phyloP scores from a whole-genome alignment of 1,140 invertebrate genomes.

The Drosophila dunni region DNA sequence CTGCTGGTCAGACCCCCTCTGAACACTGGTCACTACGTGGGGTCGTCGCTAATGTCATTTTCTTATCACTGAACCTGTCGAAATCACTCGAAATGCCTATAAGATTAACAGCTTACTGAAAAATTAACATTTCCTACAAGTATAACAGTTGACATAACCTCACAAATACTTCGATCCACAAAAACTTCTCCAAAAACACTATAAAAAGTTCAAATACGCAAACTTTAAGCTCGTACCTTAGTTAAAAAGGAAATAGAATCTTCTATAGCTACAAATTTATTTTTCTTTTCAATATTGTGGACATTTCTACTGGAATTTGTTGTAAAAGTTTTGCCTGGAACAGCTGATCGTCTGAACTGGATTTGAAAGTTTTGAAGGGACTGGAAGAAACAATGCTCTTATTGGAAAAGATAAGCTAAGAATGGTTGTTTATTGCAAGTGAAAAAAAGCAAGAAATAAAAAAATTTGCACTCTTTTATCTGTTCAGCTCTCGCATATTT shows the following conservation, averaged over 20 bases:
- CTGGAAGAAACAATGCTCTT: too few species aligned
- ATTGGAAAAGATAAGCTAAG: too few species aligned
- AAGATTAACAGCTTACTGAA: neutral
- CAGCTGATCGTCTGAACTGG: neutral
- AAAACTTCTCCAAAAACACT: neutral
- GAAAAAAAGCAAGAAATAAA: too few species aligned
- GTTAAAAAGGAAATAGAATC: neutral
- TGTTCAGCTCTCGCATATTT: too few species aligned
- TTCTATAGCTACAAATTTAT: neutral
- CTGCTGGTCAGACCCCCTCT: neutral
- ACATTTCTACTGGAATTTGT: neutral
- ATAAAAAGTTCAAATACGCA: neutral
- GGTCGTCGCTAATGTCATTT: constrained; percentile 7
- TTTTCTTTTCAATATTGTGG: neutral
- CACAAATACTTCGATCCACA: neutral
- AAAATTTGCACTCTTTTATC: too few species aligned
- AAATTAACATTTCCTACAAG: neutral
- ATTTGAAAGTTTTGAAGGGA: too few species aligned
- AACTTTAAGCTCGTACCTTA: neutral
- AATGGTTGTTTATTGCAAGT: too few species aligned
- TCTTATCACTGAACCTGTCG: constrained; percentile 1
- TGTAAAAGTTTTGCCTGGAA: neutral
- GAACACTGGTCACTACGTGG: neutral
- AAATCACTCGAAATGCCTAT: constrained; percentile 1
- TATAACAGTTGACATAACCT: constrained; percentile 1